Percentiles rank a stretch among this genome's conserved stretches.
Evolutionary conservation across 2,113 vertebrate genomes (phyloP).

Genomic region (Isichthys henryi): DNA sequence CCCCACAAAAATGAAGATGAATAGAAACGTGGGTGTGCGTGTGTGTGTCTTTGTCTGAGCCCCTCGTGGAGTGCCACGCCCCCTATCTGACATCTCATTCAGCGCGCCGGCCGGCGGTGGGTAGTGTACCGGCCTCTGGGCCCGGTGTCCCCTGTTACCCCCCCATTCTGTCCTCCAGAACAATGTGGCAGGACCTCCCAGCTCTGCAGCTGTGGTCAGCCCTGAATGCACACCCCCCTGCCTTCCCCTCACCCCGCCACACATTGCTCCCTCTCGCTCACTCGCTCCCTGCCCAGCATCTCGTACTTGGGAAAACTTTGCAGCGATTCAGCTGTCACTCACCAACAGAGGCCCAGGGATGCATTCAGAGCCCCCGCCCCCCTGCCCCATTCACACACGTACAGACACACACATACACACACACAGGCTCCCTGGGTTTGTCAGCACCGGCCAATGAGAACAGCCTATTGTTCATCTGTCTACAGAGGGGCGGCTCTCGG

Average conservation of each 20-base stretch:
- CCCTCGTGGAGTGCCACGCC: conserved; percentile 52
- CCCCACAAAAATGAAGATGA: background rate
- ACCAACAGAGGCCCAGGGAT: conserved; percentile 60
- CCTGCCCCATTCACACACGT: conserved; percentile 58
- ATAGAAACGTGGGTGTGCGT: background rate
- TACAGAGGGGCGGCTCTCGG: conserved; percentile 61
- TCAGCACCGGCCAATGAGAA: conserved; percentile 66
- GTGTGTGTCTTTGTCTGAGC: conserved; percentile 37
- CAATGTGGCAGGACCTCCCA: conserved; percentile 81
- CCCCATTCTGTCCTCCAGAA: conserved; percentile 63
- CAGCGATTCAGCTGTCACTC: conserved; percentile 90
- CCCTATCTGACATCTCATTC: conserved; percentile 60
- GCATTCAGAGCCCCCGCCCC: conserved; percentile 66
- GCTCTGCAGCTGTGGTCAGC: conserved; percentile 75
- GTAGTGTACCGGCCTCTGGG: conserved; percentile 57
- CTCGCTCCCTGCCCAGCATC: conserved; percentile 44
- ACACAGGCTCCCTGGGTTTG: conserved; percentile 54
- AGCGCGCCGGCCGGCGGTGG: conserved; percentile 49
- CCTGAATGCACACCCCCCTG: conserved; percentile 60
- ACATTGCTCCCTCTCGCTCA: conserved; percentile 42
- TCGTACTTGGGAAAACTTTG: conserved; percentile 69
- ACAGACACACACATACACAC: conserved; percentile 45
- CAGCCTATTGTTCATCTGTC: conserved; percentile 72
- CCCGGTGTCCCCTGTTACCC: conserved; percentile 57
- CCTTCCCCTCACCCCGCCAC: conserved; percentile 30